Evolutionary conservation across 1,140 invertebrate genomes (phyloP).

Genomic region (Lethrus apterus): DNA sequence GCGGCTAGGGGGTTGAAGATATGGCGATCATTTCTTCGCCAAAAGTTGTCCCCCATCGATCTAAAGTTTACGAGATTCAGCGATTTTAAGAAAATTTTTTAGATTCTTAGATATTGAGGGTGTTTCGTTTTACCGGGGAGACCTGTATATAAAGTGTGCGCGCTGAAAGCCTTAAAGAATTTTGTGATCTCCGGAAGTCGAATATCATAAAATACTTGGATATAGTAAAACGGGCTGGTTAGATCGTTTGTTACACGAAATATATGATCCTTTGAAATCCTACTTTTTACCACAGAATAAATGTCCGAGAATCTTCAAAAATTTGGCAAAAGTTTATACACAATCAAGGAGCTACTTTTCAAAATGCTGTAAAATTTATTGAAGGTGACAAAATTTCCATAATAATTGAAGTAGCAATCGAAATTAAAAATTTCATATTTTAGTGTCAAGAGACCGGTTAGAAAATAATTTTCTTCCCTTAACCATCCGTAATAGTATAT

Average conservation of each 20-base stretch:
- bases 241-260: conserved; percentile 20
- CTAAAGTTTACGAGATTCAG: no score
- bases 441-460: no score
- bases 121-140: no score
- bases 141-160: conserved; percentile 32
- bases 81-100: no score
- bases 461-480: neutral
- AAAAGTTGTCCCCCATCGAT: no score
- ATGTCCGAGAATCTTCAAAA: conserved; percentile 14
- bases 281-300: conserved; percentile 18
- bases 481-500: neutral
- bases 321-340: conserved; percentile 19
- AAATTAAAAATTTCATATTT: conserved; percentile 4
- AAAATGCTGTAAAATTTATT: conserved; percentile 11
- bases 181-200: conserved; percentile 26
- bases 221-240: conserved; percentile 28
- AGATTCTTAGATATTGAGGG: no score
- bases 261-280: conserved; percentile 24
- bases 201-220: conserved; percentile 22
- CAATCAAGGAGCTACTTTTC: conserved; percentile 19
- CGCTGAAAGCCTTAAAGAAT: conserved; percentile 27
- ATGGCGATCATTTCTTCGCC: no score
- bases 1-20: no score
- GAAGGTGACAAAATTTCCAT: conserved; percentile 10
- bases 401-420: conserved; percentile 5